phyloP scores from a whole-genome alignment of 2,797 vertebrate genomes.

The Picus viridis region DNA sequence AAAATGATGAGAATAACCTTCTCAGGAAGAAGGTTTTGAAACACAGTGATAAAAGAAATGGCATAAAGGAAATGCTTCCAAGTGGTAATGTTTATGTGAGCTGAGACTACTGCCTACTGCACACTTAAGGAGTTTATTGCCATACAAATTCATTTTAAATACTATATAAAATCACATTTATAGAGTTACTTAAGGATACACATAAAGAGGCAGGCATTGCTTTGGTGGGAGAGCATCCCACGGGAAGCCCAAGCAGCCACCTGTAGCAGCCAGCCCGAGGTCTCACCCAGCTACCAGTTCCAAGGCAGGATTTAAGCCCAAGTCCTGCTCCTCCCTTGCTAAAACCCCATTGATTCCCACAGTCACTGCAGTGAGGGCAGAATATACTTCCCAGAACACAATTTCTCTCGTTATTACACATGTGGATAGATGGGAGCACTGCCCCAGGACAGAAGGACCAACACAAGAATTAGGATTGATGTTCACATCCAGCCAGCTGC shows the following conservation, averaged over 20 bases:
- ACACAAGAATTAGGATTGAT: accelerated
- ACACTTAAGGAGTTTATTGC: neutral
- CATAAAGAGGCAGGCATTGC: accelerated
- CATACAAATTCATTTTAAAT: neutral
- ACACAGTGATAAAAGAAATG: neutral
- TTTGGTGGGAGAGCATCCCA: neutral
- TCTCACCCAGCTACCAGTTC: neutral
- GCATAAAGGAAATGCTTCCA: neutral
- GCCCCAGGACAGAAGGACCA: accelerated
- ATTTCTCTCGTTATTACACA: neutral
- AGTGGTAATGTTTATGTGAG: neutral
- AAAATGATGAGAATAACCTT: neutral
- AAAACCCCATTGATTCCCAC: neutral
- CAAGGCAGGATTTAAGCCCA: neutral
- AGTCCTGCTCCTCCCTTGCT: neutral
- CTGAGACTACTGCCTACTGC: neutral
- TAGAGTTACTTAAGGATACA: accelerated
- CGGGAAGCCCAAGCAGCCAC: accelerated
- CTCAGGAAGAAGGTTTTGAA: neutral
- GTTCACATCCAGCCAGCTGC: neutral
- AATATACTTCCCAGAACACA: accelerated
- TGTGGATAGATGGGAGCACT: accelerated
- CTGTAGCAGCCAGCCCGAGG: neutral
- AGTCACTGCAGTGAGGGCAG: neutral
- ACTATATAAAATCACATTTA: neutral